Evolutionary conservation across 2,113 vertebrate genomes (phyloP).

Genomic region (Etheostoma spectabile): DNA sequence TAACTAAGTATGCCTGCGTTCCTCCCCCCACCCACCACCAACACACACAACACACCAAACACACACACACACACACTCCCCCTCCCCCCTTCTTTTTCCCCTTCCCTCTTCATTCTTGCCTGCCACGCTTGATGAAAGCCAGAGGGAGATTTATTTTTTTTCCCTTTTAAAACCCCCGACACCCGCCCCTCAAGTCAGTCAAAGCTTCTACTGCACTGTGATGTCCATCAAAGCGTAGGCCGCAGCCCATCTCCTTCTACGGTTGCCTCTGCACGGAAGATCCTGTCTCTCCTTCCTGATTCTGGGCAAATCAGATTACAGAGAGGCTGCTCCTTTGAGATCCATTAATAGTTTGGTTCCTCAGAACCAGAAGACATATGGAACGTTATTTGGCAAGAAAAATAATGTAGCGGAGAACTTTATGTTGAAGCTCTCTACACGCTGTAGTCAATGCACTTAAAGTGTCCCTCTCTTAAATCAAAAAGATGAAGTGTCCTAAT

Average conservation of each 20-base stretch:
- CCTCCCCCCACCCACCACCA: too few species aligned
- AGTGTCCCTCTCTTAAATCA: not conserved
- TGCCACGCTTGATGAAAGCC: conserved; percentile 77
- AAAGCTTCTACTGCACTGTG: conserved; percentile 45
- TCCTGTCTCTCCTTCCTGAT: conserved; percentile 31
- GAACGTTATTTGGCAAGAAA: not conserved
- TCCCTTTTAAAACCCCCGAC: conserved; percentile 42
- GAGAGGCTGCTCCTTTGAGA: conserved; percentile 10
- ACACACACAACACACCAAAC: not conserved
- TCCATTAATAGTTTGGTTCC: conserved; percentile 17
- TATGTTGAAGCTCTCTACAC: not conserved
- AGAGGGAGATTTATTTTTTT: conserved; percentile 47
- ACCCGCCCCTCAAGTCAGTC: conserved; percentile 65
- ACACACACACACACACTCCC: conserved; percentile 4
- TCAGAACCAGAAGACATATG: not conserved
- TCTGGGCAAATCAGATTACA: conserved; percentile 51
- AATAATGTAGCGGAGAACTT: not conserved
- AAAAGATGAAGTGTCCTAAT: not conserved
- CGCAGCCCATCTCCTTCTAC: conserved; percentile 59
- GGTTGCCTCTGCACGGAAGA: conserved; percentile 12
- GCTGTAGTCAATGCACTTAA: not conserved
- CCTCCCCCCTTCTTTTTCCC: not conserved
- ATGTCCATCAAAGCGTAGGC: conserved; percentile 60
- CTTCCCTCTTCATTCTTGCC: conserved; percentile 39
- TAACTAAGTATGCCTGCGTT: conserved; percentile 33